These are phyloP conservation scores for Mya arenaria DNA, from an alignment of 1,140 invertebrate genomes.

Conservation along the genomic window DNA sequence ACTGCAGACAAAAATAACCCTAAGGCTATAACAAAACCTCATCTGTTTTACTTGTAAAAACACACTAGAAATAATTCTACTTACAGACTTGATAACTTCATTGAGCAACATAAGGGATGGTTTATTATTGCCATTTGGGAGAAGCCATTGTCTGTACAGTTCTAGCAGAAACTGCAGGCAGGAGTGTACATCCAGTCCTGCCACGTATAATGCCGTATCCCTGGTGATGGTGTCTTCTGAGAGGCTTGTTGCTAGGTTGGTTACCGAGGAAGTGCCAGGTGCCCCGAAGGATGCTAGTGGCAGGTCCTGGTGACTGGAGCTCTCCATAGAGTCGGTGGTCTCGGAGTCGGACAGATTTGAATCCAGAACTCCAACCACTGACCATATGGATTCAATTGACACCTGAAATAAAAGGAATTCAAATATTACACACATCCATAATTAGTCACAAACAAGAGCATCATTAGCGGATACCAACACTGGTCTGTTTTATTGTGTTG, in stretches of 20 bases:
- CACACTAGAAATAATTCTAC: conserved; percentile 42
- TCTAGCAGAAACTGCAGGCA: conserved; percentile 93
- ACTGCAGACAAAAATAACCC: too few species aligned
- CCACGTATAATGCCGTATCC: conserved; percentile 42
- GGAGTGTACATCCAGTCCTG: conserved; percentile 88
- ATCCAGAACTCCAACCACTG: conserved; percentile 76
- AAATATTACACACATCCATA: too few species aligned
- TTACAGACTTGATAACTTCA: conserved; percentile 87
- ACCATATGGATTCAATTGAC: conserved; percentile 79
- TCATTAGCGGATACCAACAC: too few species aligned
- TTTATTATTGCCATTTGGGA: conserved; percentile 81
- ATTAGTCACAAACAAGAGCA: too few species aligned
- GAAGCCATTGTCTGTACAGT: conserved; percentile 89
- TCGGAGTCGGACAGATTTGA: conserved; percentile 68
- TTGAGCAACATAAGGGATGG: conserved; percentile 85
- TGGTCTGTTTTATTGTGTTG: too few species aligned
- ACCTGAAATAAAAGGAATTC: too few species aligned
- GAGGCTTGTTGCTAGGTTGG: conserved; percentile 44
- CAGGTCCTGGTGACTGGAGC: conserved; percentile 58
- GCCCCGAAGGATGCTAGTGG: not conserved
- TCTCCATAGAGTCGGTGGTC: conserved; percentile 74
- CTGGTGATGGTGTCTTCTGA: conserved; percentile 47
- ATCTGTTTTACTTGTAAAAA: not conserved
- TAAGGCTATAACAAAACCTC: too few species aligned
- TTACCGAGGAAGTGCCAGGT: too few species aligned